These are phyloP conservation scores for Phaethon lepturus DNA, from an alignment of 2,113 vertebrate genomes.

Conservation along the genomic window DNA sequence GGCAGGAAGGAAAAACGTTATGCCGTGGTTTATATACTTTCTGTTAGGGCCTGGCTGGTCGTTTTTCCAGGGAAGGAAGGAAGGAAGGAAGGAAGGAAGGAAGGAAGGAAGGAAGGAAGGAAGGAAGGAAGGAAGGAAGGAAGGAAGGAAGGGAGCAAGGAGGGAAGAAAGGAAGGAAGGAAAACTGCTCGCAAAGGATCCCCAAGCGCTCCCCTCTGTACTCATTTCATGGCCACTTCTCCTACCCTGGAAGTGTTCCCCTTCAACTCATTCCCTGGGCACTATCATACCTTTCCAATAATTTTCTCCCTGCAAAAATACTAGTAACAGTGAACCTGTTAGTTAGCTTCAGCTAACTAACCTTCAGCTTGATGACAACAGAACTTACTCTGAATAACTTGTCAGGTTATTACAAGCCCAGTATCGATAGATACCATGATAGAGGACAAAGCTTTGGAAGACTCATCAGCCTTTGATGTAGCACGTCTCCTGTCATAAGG, in stretches of 20 bases:
- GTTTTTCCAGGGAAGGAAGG: background rate
- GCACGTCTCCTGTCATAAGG: background rate
- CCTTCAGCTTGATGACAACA: background rate
- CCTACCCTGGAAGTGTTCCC: background rate
- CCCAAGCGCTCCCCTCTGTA: background rate
- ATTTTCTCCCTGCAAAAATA: background rate
- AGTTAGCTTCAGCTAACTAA: no score
- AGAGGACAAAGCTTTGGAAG: background rate
- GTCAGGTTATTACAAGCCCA: background rate
- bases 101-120: no score
- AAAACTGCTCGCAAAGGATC: background rate
- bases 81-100: no score
- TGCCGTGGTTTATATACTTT: background rate
- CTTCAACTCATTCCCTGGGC: background rate
- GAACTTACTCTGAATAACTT: background rate
- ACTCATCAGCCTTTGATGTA: accelerated
- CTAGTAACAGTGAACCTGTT: background rate
- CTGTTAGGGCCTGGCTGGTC: background rate
- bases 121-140: no score
- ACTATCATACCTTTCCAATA: background rate
- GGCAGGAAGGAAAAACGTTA: background rate
- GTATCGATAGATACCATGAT: background rate
- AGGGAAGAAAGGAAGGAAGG: background rate
- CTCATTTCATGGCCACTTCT: background rate
- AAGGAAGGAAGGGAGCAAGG: no score